Evolutionary conservation across 2,888 invertebrate genomes (phyloP), one percentile per base, ranked within the genome.

Genomic region (Troides helena): DNA sequence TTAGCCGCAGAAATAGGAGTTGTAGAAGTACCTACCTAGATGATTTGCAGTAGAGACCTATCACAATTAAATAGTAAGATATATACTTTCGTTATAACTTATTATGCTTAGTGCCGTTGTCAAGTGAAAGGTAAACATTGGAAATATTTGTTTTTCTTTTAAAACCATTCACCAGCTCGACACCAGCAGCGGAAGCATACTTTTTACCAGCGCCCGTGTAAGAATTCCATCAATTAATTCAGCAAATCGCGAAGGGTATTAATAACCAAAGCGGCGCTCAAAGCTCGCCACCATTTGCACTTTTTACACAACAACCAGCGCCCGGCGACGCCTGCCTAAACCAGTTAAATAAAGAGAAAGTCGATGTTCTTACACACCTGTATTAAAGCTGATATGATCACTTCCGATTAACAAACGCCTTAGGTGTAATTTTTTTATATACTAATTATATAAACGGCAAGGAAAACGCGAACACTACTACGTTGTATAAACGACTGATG

Each of bases 261-360:
- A 62, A 62, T 65, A 65, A 46, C 46, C 25, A 39, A 64, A n/a
- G 53, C 25, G 56, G 23, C 21, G 43, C 30, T 30, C 30, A 30
- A 30, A 69, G 58, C 57, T n/a, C 30, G 64, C 50, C 60, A 66
- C 23, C 58, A 59, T 59, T 60, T 8, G 62, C 65, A 73, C 78
- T 85, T 81, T 83, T 81, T 79, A 79, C 70, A 80, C 77, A 75
- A 75, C 72, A 17, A 62, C 65, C 30, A 71, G 74, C 81, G 75
- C 80, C 78, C 77, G 80, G 73, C 81, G 77, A 73, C 79, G 76
- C 77, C 77, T 78, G 80, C 74, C 71, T 69, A 74, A 83, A 89
- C 88, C 83, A 82, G 87, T 88, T 79, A 77, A 74, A 75, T 76
- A 74, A 73, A 85, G 90, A 86, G 90, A 91, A 91, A 90, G 90